phyloP scores from a whole-genome alignment of 2,113 vertebrate species.

The Chelonoidis abingdonii region DNA sequence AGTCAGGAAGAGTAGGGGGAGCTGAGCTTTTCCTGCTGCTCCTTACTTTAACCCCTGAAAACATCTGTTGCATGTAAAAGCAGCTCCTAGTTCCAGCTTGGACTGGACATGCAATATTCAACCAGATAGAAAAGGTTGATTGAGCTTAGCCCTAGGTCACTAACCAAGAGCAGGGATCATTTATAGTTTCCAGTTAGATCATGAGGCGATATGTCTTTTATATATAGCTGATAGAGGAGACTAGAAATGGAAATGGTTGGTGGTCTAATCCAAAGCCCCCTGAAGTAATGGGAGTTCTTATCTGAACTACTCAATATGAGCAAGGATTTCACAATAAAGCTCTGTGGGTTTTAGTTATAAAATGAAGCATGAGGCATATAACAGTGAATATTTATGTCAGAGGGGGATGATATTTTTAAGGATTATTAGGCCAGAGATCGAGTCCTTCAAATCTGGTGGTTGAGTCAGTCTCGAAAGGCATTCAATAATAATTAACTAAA shows the following conservation, averaged over 20 bases:
- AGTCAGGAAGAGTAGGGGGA: not conserved
- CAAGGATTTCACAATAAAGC: fast-evolving
- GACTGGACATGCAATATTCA: not conserved
- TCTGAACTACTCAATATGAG: fast-evolving
- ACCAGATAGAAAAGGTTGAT: not conserved
- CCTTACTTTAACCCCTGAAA: not conserved
- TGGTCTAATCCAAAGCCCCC: too few species aligned
- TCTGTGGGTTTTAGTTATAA: not conserved
- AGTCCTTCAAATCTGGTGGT: not conserved
- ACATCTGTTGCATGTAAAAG: not conserved
- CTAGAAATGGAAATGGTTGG: too few species aligned
- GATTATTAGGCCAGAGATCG: not conserved
- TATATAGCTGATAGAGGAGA: too few species aligned
- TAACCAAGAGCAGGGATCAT: not conserved
- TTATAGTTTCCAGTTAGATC: not conserved
- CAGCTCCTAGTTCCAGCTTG: not conserved
- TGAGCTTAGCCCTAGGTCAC: not conserved
- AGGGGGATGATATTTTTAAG: fast-evolving
- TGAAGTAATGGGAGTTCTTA: fast-evolving
- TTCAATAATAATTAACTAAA: not conserved
- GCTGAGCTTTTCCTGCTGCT: not conserved
- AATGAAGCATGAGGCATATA: fast-evolving
- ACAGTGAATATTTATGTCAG: not conserved
- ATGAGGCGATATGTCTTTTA: too few species aligned
- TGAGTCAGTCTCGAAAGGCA: not conserved